These are phyloP conservation scores for Panagrolaimus sp. DNA, from an alignment of 1,140 invertebrate genomes.

Conservation along the genomic window DNA sequence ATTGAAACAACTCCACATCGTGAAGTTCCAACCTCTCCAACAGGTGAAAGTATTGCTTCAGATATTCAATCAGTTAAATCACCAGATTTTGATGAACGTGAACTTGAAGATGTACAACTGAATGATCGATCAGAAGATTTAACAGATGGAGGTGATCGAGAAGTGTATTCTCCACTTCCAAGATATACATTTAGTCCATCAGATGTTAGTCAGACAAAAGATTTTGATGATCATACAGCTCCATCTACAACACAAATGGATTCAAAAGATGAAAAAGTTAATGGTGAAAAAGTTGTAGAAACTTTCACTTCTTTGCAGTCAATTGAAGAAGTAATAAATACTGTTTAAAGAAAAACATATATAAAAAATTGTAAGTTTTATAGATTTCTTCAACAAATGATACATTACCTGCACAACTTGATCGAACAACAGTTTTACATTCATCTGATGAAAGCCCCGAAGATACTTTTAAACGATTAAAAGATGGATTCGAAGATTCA, in stretches of 20 bases:
- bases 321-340: constrained; percentile 3
- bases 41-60: constrained; percentile 7
- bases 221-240: neutral
- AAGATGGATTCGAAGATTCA: constrained; percentile 34
- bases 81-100: constrained; percentile 30
- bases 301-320: neutral
- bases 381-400: neutral
- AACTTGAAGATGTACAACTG: constrained; percentile 34
- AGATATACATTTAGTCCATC: constrained; percentile 14
- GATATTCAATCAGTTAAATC: constrained; percentile 24
- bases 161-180: constrained; percentile 13
- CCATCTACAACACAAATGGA: constrained; percentile 8
- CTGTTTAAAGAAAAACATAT: neutral
- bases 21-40: neutral
- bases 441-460: constrained; percentile 47
- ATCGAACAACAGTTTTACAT: constrained; percentile 51
- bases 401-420: constrained; percentile 16
- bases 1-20: neutral
- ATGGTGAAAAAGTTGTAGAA: neutral
- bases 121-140: constrained; percentile 22
- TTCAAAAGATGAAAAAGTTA: constrained; percentile 11
- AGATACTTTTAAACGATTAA: constrained; percentile 49
- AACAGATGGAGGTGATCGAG: constrained; percentile 10
- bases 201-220: constrained; percentile 16
- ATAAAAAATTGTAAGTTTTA: neutral